Conservation (phyloP, 2,113 vertebrate species). For the Clarias macrocephalus region DNA sequence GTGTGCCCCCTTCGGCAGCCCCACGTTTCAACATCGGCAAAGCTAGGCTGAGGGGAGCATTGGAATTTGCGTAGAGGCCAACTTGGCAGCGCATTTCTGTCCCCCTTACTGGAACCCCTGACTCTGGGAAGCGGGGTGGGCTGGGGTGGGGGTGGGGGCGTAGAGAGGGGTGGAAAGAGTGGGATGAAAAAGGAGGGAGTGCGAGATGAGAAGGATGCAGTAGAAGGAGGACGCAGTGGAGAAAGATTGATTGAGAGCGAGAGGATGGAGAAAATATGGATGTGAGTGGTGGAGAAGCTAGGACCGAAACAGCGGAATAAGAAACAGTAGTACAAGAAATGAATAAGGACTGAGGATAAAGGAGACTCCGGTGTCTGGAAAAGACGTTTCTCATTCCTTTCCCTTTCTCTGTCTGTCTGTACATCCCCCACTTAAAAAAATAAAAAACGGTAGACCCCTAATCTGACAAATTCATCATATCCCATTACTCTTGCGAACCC, state of each 20-base stretch:
- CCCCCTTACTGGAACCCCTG: constrained; percentile 48
- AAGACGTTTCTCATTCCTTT: constrained; percentile 28
- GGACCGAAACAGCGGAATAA: background rate
- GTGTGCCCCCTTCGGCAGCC: constrained; percentile 71
- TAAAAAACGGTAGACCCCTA: background rate
- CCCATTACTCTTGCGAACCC: background rate
- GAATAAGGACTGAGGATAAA: constrained; percentile 3
- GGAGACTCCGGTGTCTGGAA: constrained; percentile 31
- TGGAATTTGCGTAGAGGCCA: constrained; percentile 77
- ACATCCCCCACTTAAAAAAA: constrained; percentile 1
- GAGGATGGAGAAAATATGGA: constrained; percentile 33
- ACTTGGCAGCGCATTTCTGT: constrained; percentile 70
- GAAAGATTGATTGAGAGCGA: constrained; percentile 37
- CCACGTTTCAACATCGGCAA: constrained; percentile 62
- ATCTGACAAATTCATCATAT: constrained; percentile 34
- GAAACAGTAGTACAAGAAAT: background rate
- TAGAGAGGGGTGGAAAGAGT: constrained; percentile 1
- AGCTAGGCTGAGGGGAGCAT: constrained; percentile 66
- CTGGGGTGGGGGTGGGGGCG: background rate
- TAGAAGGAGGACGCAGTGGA: background rate
- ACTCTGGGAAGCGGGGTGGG: constrained; percentile 11
- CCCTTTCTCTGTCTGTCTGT: constrained; percentile 36
- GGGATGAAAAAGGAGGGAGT: constrained; percentile 1
- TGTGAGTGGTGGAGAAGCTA: background rate
- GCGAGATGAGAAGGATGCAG: constrained; percentile 15